These are phyloP conservation scores for Diabrotica balteata DNA, from an alignment of 2,888 invertebrate species.

Conservation along the genomic window DNA sequence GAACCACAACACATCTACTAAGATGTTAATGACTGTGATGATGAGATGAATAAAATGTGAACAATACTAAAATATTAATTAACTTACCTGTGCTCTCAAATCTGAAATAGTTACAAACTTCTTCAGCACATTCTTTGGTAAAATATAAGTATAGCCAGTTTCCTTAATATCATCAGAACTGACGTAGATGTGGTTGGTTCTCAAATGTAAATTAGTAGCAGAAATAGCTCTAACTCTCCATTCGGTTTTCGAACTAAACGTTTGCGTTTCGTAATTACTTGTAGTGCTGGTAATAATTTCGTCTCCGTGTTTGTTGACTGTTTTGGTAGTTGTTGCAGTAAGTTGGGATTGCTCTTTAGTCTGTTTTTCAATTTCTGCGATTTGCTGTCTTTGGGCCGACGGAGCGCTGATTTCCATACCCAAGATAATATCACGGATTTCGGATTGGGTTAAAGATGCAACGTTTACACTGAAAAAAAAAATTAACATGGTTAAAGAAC, in stretches of 20 bases:
- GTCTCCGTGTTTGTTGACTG: conserved; percentile 99
- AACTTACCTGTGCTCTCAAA: conserved; percentile 80
- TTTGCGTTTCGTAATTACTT: conserved; percentile 97
- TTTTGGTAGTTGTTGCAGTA: conserved; percentile 97
- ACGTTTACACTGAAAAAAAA: conserved; percentile 83
- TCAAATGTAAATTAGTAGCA: conserved; percentile 94
- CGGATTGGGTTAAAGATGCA: conserved; percentile 97
- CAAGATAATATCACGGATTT: conserved; percentile 98
- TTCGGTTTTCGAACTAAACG: conserved; percentile 98
- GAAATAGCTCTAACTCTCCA: conserved; percentile 99
- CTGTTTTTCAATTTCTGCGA: conserved; percentile 99
- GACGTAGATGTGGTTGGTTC: conserved; percentile 99
- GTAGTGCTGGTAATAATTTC: conserved; percentile 99
- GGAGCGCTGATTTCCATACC: conserved; percentile 99
- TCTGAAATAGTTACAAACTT: conserved; percentile 99
- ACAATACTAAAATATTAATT: conserved; percentile 3
- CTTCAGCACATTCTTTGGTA: conserved; percentile 96
- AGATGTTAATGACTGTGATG: too few relatives aligned
- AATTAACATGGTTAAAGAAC: background rate
- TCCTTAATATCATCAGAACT: conserved; percentile 99
- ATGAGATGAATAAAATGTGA: conserved; percentile 11
- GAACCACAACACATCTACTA: too few relatives aligned
- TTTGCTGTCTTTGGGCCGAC: conserved; percentile 98
- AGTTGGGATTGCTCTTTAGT: conserved; percentile 98
- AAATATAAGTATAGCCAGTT: conserved; percentile 94